phyloP scores from a whole-genome alignment of 2,113 vertebrate genomes.

The Cinclus mexicanus region DNA sequence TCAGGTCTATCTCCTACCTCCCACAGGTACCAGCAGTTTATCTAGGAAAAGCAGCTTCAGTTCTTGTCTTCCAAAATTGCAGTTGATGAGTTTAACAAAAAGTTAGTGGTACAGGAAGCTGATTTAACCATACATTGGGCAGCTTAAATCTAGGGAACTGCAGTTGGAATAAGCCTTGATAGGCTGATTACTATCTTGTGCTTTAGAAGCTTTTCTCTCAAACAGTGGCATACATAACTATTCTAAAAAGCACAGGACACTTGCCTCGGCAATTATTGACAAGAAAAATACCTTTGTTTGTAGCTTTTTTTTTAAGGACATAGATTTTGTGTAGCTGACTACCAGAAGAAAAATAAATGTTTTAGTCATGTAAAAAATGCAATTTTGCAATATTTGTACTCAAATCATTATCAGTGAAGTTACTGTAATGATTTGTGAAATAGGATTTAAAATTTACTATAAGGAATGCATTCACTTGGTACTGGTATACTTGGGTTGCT shows the following conservation, averaged over 20 bases:
- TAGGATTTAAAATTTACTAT: not conserved
- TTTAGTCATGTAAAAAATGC: not conserved
- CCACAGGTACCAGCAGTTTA: not conserved
- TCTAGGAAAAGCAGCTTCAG: not conserved
- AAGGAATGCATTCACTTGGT: not conserved
- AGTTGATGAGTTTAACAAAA: not conserved
- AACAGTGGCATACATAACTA: not conserved
- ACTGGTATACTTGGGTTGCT: not conserved
- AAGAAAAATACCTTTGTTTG: not conserved
- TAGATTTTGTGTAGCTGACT: not conserved
- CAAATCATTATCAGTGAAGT: not conserved
- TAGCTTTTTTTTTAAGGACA: not conserved
- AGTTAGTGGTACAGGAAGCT: too few relatives aligned
- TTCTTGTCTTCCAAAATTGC: not conserved
- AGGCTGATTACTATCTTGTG: not conserved
- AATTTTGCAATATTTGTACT: not conserved
- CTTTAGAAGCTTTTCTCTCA: not conserved
- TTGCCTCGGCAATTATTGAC: not conserved
- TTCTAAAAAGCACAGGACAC: not conserved
- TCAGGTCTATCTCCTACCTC: not conserved
- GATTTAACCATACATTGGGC: not conserved
- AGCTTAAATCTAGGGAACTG: not conserved
- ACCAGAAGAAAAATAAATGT: not conserved
- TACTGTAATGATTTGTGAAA: not conserved
- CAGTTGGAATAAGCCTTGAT: not conserved